Evolutionary conservation across 2,888 invertebrate genomes (phyloP).

Genomic region (Macrosoma leucophasiata): DNA sequence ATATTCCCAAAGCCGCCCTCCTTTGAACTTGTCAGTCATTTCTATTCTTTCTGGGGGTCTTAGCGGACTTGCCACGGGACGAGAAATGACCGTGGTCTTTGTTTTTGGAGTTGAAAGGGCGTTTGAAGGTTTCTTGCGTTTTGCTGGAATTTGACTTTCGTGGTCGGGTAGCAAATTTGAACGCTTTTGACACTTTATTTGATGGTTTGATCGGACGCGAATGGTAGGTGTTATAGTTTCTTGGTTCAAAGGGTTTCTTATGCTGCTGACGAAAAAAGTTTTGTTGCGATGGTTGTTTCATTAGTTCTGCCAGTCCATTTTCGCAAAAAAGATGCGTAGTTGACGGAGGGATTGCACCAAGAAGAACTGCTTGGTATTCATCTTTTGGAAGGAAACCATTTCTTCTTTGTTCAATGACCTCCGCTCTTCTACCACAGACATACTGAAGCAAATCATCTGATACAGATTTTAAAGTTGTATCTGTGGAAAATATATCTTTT

Average conservation of each 20-base stretch:
- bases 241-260: not conserved
- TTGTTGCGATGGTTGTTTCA: not conserved
- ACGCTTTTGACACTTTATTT: no score
- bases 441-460: slow-evolving; percentile 4
- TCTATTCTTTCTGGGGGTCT: no score
- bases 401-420: slow-evolving; percentile 2
- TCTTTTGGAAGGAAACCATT: not conserved
- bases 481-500: no score
- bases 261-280: not conserved
- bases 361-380: not conserved
- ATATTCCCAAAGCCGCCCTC: no score
- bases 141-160: slow-evolving; percentile 1
- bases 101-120: no score
- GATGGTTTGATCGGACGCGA: no score
- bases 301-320: not conserved
- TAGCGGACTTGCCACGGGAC: no score
- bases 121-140: not conserved
- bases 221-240: not conserved
- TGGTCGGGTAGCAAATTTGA: no score
- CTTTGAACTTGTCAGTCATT: no score
- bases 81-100: no score
- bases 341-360: slow-evolving; percentile 4
- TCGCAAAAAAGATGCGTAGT: slow-evolving; percentile 4
- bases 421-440: slow-evolving; percentile 2
- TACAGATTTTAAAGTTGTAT: no score